These are phyloP conservation scores for Limnephilus lunatus DNA, from an alignment of 2,888 invertebrate genomes.

Conservation along the genomic window DNA sequence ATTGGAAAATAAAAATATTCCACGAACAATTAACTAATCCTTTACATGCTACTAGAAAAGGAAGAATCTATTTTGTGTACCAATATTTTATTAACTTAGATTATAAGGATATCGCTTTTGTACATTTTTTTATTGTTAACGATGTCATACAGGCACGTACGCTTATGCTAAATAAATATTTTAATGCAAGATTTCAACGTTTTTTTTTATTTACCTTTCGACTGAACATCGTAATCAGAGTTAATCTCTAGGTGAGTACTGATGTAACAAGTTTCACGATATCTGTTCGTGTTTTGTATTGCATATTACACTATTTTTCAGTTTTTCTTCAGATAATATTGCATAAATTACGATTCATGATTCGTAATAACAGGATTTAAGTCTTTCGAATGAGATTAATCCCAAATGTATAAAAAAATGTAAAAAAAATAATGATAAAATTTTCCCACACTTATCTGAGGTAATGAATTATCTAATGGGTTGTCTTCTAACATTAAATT, in stretches of 20 bases:
- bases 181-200: not conserved
- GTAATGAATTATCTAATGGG: not conserved
- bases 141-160: not conserved
- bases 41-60: not conserved
- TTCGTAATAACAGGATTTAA: not conserved
- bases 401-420: not conserved
- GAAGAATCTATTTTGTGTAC: not conserved
- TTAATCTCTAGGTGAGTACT: not conserved
- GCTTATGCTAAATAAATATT: not conserved
- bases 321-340: not conserved
- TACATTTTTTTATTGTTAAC: not conserved
- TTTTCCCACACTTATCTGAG: not conserved
- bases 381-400: not conserved
- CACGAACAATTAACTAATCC: not conserved
- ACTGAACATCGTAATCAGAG: not conserved
- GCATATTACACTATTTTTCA: not conserved
- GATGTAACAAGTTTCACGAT: not conserved
- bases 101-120: conserved; percentile 2
- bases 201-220: not conserved
- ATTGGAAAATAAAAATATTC: conserved; percentile 70
- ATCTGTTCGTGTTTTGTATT: not conserved
- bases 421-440: not conserved
- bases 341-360: not conserved
- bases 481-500: not conserved
- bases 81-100: not conserved